phyloP scores from a whole-genome alignment of 1,140 invertebrate genomes.

The Lordiphosa collinella region DNA sequence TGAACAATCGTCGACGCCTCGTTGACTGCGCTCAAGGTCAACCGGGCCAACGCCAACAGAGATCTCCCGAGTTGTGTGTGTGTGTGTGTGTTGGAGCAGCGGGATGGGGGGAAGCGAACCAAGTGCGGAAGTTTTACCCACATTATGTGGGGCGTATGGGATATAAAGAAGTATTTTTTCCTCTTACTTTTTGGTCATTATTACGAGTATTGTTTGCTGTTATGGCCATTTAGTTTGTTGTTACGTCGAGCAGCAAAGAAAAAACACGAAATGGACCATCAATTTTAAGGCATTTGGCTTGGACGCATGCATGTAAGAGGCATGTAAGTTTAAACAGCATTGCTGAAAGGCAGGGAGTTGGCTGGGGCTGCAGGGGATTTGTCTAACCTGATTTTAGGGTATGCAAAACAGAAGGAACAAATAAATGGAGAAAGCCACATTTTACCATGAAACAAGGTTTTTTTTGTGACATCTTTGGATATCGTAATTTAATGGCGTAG shows the following conservation, averaged over 20 bases:
- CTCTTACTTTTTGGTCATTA: conserved; percentile 15
- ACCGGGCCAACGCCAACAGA: conserved; percentile 11
- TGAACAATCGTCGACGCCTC: conserved; percentile 30
- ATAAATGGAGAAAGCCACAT: too few relatives aligned
- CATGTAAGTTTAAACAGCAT: too few relatives aligned
- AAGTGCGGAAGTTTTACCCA: conserved; percentile 31
- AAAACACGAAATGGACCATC: not conserved
- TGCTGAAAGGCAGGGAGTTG: too few relatives aligned
- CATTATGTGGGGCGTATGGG: conserved; percentile 36
- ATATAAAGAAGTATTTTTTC: conserved; percentile 31
- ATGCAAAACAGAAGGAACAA: too few relatives aligned
- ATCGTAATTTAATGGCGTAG: too few relatives aligned
- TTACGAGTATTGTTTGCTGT: conserved; percentile 1
- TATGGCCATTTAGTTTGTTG: conserved; percentile 11
- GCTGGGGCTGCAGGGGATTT: too few relatives aligned
- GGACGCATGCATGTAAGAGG: too few relatives aligned
- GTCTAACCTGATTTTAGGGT: too few relatives aligned
- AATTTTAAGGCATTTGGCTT: too few relatives aligned
- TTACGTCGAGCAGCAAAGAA: conserved; percentile 12
- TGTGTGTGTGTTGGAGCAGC: not conserved
- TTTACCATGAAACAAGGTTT: too few relatives aligned
- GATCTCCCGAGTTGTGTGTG: not conserved
- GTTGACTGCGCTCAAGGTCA: conserved; percentile 49
- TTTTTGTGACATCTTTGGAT: too few relatives aligned
- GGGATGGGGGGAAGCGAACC: not conserved